Evolutionary conservation across 2,888 invertebrate species (phyloP).

Genomic region (Agrotis segetum): DNA sequence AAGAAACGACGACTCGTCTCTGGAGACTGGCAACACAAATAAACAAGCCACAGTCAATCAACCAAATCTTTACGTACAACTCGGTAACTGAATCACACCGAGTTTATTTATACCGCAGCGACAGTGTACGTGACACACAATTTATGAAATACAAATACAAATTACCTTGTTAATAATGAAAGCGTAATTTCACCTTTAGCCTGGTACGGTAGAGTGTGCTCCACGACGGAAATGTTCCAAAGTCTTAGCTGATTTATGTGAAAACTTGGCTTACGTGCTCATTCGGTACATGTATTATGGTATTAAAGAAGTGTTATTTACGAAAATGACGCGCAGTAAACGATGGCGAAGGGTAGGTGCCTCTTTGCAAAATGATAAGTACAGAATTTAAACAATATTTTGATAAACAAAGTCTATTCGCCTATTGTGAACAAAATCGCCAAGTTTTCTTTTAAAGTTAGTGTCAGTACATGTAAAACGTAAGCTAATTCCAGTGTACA

Average conservation of each 20-base stretch:
- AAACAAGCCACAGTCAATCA: slow-evolving; percentile 69
- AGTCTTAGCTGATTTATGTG: slow-evolving; percentile 69
- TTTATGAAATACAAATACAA: slow-evolving; percentile 58
- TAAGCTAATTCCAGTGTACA: slow-evolving; percentile 76
- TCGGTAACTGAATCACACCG: slow-evolving; percentile 48
- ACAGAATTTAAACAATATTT: background rate
- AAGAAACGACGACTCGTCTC: slow-evolving; percentile 55
- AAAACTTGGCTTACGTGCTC: slow-evolving; percentile 63
- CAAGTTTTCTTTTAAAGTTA: slow-evolving; percentile 10
- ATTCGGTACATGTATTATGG: slow-evolving; percentile 56
- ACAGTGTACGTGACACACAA: slow-evolving; percentile 30
- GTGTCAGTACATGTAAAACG: slow-evolving; percentile 49
- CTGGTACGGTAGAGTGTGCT: slow-evolving; percentile 47
- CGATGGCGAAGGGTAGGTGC: background rate
- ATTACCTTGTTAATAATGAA: slow-evolving; percentile 60
- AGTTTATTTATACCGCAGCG: slow-evolving; percentile 26
- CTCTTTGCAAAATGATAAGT: slow-evolving; percentile 1
- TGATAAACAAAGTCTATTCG: background rate
- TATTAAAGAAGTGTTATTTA: slow-evolving; percentile 61
- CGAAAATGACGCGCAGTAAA: slow-evolving; percentile 37
- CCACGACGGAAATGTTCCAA: slow-evolving; percentile 57
- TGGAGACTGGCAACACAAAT: slow-evolving; percentile 62
- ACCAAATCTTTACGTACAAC: slow-evolving; percentile 59
- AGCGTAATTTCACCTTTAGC: slow-evolving; percentile 57
- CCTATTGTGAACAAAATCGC: background rate